Percentiles rank a stretch among this genome's conserved stretches.
Conservation (phyloP, 2,888 invertebrate species). For the Euphydryas editha region DNA sequence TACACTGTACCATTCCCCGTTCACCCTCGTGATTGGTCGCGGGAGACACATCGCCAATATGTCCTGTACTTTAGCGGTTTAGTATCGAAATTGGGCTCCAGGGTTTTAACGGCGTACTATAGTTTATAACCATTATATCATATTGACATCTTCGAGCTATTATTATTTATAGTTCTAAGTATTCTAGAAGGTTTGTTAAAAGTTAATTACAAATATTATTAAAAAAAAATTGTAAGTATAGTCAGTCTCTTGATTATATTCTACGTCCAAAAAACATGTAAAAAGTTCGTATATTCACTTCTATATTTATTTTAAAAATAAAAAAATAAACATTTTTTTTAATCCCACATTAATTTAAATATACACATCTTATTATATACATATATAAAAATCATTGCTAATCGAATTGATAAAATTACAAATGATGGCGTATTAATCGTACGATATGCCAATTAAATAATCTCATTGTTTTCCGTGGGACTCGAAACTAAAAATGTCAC, state of each 20-base stretch:
- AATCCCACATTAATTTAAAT: too few relatives aligned
- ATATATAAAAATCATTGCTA: not conserved
- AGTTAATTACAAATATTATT: too few relatives aligned
- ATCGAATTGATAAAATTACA: not conserved
- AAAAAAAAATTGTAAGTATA: too few relatives aligned
- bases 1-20: constrained; percentile 60
- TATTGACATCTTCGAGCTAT: not conserved
- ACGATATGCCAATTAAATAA: constrained; percentile 13
- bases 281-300: too few relatives aligned
- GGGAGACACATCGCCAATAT: constrained; percentile 74
- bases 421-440: constrained; percentile 1
- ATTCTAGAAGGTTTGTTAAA: too few relatives aligned
- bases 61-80: constrained; percentile 71
- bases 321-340: too few relatives aligned
- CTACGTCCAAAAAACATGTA: too few relatives aligned
- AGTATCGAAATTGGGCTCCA: constrained; percentile 53
- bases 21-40: constrained; percentile 76
- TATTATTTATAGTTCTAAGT: too few relatives aligned
- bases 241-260: too few relatives aligned
- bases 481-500: constrained; percentile 67
- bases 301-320: too few relatives aligned
- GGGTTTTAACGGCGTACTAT: constrained; percentile 45
- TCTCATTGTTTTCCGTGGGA: constrained; percentile 63
- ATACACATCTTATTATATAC: too few relatives aligned
- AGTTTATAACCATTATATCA: constrained; percentile 3